Evolutionary conservation across 2,888 invertebrate species (phyloP).

Genomic region (Fragum fragum): DNA sequence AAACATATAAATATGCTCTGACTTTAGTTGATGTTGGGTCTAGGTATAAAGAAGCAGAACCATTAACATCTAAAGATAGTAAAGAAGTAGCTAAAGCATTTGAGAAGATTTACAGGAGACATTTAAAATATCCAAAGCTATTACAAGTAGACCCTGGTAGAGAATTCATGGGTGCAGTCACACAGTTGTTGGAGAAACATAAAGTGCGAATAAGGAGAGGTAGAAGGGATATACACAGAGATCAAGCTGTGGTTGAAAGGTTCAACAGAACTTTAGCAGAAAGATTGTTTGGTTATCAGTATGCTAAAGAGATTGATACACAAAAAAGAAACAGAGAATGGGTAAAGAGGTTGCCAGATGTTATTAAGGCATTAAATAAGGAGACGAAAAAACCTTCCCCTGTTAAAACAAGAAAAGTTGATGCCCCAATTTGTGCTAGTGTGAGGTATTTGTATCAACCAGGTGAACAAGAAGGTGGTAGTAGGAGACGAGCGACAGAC

Average conservation of each 20-base stretch:
- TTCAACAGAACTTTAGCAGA: conserved; percentile 63
- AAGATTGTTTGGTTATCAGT: conserved; percentile 59
- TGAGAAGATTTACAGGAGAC: conserved; percentile 54
- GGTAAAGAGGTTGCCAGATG: conserved; percentile 56
- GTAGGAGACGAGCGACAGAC: conserved; percentile 52
- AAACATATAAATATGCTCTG: conserved; percentile 65
- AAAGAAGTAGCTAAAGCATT: conserved; percentile 60
- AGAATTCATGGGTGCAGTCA: conserved; percentile 57
- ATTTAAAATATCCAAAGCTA: conserved; percentile 50
- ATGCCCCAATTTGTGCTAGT: conserved; percentile 35
- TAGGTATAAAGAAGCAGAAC: conserved; percentile 65
- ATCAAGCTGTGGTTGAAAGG: conserved; percentile 58
- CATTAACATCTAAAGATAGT: conserved; percentile 55
- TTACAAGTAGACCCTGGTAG: conserved; percentile 61
- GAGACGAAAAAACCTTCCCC: conserved; percentile 50
- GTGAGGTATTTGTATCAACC: conserved; percentile 56
- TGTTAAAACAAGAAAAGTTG: conserved; percentile 39
- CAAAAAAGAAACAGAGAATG: conserved; percentile 55
- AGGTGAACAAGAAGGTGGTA: conserved; percentile 63
- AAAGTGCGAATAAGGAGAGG: conserved; percentile 50
- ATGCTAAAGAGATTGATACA: conserved; percentile 52
- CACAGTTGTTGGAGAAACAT: conserved; percentile 56
- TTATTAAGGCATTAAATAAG: conserved; percentile 52
- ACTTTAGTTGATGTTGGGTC: conserved; percentile 63
- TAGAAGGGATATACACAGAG: conserved; percentile 52